Conservation (phyloP, 2,113 vertebrate species). For the Sinocyclocheilus maitianheensis region DNA sequence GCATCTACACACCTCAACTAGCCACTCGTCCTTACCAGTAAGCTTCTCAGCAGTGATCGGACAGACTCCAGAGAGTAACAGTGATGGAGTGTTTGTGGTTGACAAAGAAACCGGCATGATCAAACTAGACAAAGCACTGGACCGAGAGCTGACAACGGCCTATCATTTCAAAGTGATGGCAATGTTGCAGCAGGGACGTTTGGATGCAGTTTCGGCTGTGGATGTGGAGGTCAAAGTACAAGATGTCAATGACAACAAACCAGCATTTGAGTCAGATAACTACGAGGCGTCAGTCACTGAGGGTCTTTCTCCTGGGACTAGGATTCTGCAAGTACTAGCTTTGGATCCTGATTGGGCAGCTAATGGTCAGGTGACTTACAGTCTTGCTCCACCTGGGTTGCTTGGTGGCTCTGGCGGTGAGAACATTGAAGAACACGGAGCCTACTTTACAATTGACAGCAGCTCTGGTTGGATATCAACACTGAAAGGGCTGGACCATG, state of each 20-base stretch:
- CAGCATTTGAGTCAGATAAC: conserved; percentile 82
- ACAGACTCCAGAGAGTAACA: conserved; percentile 85
- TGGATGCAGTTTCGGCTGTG: conserved; percentile 84
- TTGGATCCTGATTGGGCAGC: conserved; percentile 86
- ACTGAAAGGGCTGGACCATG: conserved; percentile 89
- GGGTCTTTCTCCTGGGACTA: conserved; percentile 88
- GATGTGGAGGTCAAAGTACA: conserved; percentile 89
- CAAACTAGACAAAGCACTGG: conserved; percentile 90
- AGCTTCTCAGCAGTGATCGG: conserved; percentile 85
- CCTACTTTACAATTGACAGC: conserved; percentile 86
- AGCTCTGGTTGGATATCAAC: conserved; percentile 96
- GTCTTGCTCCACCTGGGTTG: conserved; percentile 73
- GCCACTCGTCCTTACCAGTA: conserved; percentile 66
- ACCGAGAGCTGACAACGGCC: conserved; percentile 80
- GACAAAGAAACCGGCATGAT: conserved; percentile 88
- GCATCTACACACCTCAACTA: conserved; percentile 72
- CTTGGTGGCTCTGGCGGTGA: conserved; percentile 63
- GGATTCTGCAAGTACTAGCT: conserved; percentile 87
- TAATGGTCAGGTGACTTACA: conserved; percentile 93
- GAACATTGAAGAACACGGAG: conserved; percentile 73
- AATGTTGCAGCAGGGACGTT: conserved; percentile 80
- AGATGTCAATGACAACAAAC: conserved; percentile 95
- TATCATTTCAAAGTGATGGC: conserved; percentile 90
- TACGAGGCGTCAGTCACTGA: conserved; percentile 92
- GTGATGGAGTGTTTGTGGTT: conserved; percentile 84